Evolutionary conservation across 2,113 vertebrate species (phyloP).

Genomic region (Zootoca vivipara): DNA sequence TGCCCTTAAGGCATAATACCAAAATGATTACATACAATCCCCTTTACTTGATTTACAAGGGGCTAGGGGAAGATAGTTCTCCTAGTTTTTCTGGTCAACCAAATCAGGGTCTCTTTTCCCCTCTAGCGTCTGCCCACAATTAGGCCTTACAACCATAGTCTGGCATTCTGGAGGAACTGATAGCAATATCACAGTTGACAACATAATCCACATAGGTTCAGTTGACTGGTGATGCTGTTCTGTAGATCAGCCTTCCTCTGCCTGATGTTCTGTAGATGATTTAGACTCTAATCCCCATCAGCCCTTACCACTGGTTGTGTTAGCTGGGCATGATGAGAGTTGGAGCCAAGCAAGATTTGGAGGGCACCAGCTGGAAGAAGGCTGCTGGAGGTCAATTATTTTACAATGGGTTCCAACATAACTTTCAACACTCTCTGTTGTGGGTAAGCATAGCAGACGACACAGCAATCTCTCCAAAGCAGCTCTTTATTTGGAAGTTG

Average conservation of each 20-base stretch:
- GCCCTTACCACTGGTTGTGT: too few species aligned
- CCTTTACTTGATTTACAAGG: constrained; percentile 44
- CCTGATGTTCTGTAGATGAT: neutral
- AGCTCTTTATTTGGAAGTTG: too few species aligned
- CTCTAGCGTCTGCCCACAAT: neutral
- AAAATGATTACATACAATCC: constrained; percentile 54
- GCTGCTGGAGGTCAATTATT: neutral
- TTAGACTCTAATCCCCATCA: neutral
- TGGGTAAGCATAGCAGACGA: too few species aligned
- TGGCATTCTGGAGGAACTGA: neutral
- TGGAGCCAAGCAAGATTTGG: too few species aligned
- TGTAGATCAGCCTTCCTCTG: neutral
- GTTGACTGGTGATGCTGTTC: neutral
- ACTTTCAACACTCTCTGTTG: neutral
- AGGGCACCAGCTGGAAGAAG: too few species aligned
- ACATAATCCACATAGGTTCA: neutral
- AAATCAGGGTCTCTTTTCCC: neutral
- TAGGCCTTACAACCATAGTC: neutral
- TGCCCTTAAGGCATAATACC: constrained; percentile 33
- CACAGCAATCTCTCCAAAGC: too few species aligned
- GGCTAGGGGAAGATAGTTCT: neutral
- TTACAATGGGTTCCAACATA: neutral
- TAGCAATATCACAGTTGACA: neutral
- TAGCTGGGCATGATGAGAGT: too few species aligned
- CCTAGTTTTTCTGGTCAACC: neutral